phyloP scores from a whole-genome alignment of 2,113 vertebrate genomes.

The Saguinus midas region DNA sequence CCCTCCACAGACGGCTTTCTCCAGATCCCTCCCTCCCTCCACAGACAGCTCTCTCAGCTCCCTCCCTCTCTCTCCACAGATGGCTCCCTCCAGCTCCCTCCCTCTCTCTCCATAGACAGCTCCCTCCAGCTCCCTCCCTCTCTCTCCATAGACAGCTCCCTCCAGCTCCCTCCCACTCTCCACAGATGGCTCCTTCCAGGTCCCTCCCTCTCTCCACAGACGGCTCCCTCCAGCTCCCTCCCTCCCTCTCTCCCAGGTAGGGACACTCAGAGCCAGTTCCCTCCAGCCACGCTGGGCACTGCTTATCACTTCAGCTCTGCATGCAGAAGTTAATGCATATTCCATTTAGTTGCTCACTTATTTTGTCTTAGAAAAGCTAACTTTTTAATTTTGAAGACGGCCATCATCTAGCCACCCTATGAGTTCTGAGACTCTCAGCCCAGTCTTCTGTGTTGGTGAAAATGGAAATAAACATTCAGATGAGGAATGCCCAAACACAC shows the following conservation, averaged over 20 bases:
- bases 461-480: neutral
- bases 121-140: too few species aligned
- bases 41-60: accelerated
- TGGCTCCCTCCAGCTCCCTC: too few species aligned
- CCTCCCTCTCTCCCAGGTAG: too few species aligned
- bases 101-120: too few species aligned
- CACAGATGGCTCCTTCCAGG: accelerated
- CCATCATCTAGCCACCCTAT: neutral
- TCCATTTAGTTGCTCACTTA: neutral
- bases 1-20: too few species aligned
- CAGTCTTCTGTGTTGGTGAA: too few species aligned
- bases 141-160: neutral
- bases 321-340: accelerated
- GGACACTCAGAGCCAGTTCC: accelerated
- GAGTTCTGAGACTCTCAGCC: accelerated
- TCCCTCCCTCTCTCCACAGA: neutral
- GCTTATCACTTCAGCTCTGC: too few species aligned
- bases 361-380: neutral
- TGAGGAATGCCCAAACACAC: accelerated
- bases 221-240: accelerated
- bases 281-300: accelerated
- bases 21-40: too few species aligned
- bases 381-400: neutral
- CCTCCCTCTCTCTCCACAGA: too few species aligned
- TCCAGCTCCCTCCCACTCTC: accelerated